phyloP scores from a whole-genome alignment of 1,140 invertebrate species.

The Drosophila ficusphila region DNA sequence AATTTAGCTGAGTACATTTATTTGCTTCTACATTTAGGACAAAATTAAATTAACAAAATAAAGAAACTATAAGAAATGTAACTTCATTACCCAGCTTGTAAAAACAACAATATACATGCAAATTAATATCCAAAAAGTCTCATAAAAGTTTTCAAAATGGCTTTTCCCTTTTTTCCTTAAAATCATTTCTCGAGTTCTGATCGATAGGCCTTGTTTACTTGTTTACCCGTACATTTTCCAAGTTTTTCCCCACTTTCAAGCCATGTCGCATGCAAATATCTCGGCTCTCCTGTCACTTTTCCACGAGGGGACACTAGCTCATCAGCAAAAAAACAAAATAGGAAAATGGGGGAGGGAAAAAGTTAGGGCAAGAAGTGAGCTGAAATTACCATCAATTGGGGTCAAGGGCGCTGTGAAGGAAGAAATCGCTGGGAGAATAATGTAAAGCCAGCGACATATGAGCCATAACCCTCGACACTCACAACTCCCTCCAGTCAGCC shows the following conservation, averaged over 20 bases:
- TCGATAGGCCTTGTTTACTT: constrained; percentile 1
- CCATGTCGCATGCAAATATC: constrained; percentile 36
- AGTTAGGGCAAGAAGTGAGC: constrained; percentile 11
- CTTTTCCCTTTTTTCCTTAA: too few species aligned
- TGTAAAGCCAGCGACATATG: constrained; percentile 23
- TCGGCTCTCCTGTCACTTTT: constrained; percentile 22
- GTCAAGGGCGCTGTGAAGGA: constrained; percentile 54
- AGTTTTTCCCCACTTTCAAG: not conserved
- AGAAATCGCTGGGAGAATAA: constrained; percentile 26
- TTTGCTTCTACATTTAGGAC: too few species aligned
- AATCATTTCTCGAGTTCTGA: not conserved
- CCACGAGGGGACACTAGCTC: constrained; percentile 6
- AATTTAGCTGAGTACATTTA: not conserved
- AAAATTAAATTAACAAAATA: too few species aligned
- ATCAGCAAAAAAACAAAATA: constrained; percentile 4
- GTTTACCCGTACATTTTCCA: not conserved
- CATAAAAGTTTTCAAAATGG: too few species aligned
- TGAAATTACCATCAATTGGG: constrained; percentile 55
- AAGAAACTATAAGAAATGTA: too few species aligned
- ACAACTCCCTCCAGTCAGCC: constrained; percentile 32
- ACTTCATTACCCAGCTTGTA: too few species aligned
- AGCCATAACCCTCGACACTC: constrained; percentile 22
- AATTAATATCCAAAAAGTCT: too few species aligned
- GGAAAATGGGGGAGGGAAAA: not conserved
- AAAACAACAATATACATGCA: too few species aligned